Percentiles rank a stretch among this genome's conserved stretches.
Conservation (phyloP, 2,888 invertebrate species). For the Linnaemya tessellans region DNA sequence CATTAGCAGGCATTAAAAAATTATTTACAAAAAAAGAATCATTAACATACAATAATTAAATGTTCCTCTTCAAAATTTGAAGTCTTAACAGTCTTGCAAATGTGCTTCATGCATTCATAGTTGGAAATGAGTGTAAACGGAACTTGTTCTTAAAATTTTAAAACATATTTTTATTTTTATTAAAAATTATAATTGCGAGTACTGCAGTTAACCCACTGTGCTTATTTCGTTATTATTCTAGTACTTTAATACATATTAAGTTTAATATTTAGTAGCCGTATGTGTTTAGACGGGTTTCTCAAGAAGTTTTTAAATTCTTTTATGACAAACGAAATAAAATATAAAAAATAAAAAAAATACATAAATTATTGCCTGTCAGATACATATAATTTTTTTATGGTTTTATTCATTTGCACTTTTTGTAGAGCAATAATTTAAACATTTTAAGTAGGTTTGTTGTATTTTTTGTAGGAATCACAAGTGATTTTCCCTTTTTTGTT, state of each 20-base stretch:
- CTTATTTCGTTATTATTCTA: conserved; percentile 21
- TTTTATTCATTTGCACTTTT: conserved; percentile 21
- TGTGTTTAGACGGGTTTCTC: conserved; percentile 7
- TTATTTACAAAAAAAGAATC: conserved; percentile 7
- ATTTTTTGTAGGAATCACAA: conserved; percentile 26
- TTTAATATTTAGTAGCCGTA: neutral
- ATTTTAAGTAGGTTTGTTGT: conserved; percentile 49
- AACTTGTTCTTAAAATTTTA: conserved; percentile 38
- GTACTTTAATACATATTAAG: neutral
- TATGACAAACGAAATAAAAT: neutral
- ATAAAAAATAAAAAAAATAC: neutral
- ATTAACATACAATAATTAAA: conserved; percentile 20
- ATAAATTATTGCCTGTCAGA: conserved; percentile 9
- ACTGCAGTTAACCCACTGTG: conserved; percentile 51
- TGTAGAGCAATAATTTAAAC: conserved; percentile 26
- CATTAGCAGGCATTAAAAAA: conserved; percentile 39
- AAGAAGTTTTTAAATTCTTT: conserved; percentile 20
- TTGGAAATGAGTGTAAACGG: conserved; percentile 4
- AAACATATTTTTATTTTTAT: neutral
- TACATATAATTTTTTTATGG: neutral
- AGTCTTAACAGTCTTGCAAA: conserved; percentile 12
- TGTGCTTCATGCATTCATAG: neutral
- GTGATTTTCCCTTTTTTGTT: conserved; percentile 46
- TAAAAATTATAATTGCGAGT: conserved; percentile 1
- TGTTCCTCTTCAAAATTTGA: neutral